These are phyloP conservation scores for Plectrocnemia conspersa DNA, from an alignment of 1,140 invertebrate species.

Conservation along the genomic window DNA sequence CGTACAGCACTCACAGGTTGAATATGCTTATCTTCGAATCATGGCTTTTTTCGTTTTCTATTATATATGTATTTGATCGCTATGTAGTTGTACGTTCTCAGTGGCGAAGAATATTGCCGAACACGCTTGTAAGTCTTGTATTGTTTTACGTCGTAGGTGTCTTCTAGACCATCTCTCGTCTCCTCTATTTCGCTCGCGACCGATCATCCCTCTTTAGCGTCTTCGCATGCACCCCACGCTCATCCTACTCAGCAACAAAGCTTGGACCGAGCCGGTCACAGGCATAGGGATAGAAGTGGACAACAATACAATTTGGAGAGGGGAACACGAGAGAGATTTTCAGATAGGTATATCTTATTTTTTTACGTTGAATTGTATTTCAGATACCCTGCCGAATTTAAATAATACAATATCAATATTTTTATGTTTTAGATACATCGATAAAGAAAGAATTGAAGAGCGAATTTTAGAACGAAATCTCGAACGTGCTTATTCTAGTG, in stretches of 20 bases:
- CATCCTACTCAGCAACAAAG: slow-evolving; percentile 39
- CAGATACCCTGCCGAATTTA: too few species aligned
- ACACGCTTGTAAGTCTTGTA: neutral
- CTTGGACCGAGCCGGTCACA: slow-evolving; percentile 45
- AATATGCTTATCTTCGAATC: slow-evolving; percentile 8
- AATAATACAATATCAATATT: neutral
- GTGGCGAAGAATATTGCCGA: slow-evolving; percentile 1
- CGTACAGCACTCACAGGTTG: slow-evolving; percentile 9
- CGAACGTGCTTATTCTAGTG: slow-evolving; percentile 43
- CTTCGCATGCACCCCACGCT: slow-evolving; percentile 17
- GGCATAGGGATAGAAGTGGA: slow-evolving; percentile 20
- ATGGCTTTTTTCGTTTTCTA: slow-evolving; percentile 2
- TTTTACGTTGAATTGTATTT: neutral
- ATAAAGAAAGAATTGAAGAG: slow-evolving; percentile 48
- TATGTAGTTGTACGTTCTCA: neutral
- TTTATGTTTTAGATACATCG: slow-evolving; percentile 42
- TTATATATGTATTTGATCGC: neutral
- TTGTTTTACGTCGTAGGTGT: slow-evolving; percentile 26
- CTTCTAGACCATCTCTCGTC: slow-evolving; percentile 47
- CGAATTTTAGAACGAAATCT: slow-evolving; percentile 42
- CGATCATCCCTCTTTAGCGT: slow-evolving; percentile 37
- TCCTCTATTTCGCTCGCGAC: slow-evolving; percentile 49
- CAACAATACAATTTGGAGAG: slow-evolving; percentile 39
- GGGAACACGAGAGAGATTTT: slow-evolving; percentile 46
- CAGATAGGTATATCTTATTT: slow-evolving; percentile 42